These are phyloP conservation scores for Bombus turneri DNA, from an alignment of 1,140 invertebrate genomes.

Conservation along the genomic window DNA sequence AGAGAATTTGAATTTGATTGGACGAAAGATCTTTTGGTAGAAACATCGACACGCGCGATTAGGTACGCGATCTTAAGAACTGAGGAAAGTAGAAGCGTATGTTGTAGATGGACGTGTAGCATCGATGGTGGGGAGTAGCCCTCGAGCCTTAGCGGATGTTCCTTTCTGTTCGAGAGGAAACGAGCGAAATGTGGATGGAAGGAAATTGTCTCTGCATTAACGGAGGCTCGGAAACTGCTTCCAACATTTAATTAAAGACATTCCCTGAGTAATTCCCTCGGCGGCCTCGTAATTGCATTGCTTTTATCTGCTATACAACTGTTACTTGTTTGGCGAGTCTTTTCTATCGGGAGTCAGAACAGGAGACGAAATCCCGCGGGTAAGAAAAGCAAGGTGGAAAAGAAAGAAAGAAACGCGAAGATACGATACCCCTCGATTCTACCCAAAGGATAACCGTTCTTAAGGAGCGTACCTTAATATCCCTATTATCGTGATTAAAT, in stretches of 20 bases:
- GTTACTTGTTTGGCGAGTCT: constrained; percentile 78
- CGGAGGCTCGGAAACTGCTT: constrained; percentile 81
- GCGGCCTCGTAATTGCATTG: constrained; percentile 79
- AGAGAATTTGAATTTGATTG: background rate
- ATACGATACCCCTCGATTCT: constrained; percentile 39
- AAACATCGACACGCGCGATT: constrained; percentile 78
- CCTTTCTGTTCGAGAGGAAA: constrained; percentile 65
- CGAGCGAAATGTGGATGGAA: constrained; percentile 79
- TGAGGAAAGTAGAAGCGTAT: constrained; percentile 33
- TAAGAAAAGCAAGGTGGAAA: constrained; percentile 39
- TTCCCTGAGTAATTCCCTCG: constrained; percentile 79
- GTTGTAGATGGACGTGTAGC: constrained; percentile 20
- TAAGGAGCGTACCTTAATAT: constrained; percentile 28
- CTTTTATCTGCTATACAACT: constrained; percentile 79
- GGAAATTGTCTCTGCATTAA: constrained; percentile 82
- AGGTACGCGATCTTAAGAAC: constrained; percentile 75
- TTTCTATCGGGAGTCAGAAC: constrained; percentile 74
- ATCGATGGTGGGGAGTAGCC: constrained; percentile 1
- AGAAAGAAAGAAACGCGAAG: constrained; percentile 52
- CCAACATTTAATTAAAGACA: constrained; percentile 82
- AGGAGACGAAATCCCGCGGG: constrained; percentile 41
- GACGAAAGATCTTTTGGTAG: constrained; percentile 72
- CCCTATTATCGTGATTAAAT: constrained; percentile 60
- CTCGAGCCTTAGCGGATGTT: constrained; percentile 66
- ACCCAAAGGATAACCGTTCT: constrained; percentile 45